Base-by-base conservation (phyloP, 2,797 vertebrate genomes). In the Pipistrellus kuhlii region DNA sequence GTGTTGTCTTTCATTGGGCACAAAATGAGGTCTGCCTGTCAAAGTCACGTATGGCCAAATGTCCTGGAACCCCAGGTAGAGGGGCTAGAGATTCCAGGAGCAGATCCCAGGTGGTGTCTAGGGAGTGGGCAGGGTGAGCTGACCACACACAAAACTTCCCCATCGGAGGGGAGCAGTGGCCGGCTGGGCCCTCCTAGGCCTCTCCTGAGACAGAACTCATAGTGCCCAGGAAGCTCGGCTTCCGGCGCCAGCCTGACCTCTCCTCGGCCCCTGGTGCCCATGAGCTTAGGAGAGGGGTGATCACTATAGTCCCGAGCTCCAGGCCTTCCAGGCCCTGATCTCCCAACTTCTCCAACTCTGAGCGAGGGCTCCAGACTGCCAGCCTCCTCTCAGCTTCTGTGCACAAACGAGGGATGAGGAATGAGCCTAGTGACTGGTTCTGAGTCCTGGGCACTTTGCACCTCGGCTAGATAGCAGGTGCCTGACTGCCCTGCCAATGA, bases 1-100 rank as follows among this genome's bases (percentile, higher is more conserved):
- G 77, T 98, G 98, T 98, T 98, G 97, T 98, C 97, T 98, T 98
- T 98, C 98, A 98, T 98, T 98, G 96, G 98, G 98, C 97, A 97
- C 97, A 97, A 96, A 98, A 97, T 94, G 97, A 98, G 95, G 92
- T 95, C 97, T 96, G 97, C 97, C 95, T 95, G 57, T 96, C 96
- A 96, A 97, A 96, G 95, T 92, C 96, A 93, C 66, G 93, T 94
- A 93, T 64, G 96, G 94, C 83, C 95, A 97, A 97, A 83, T 95
- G 93, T 94, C 94, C 96, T 95, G 75, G 27, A 7, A 32, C 2
- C 38, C 73, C 0, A 38, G 55, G 9, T 15, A 0, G 0, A 4
- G 20, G 1, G 1, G 41, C 69, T 32, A 21, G 57, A 35, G 57
- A 23, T 20, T 30, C 77, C n/a, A 1, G 35, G 51, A 48, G 59